Conservation (phyloP, 53 echinoderm and acorn worm genomes). For the Mesocentrotus franciscanus region DNA sequence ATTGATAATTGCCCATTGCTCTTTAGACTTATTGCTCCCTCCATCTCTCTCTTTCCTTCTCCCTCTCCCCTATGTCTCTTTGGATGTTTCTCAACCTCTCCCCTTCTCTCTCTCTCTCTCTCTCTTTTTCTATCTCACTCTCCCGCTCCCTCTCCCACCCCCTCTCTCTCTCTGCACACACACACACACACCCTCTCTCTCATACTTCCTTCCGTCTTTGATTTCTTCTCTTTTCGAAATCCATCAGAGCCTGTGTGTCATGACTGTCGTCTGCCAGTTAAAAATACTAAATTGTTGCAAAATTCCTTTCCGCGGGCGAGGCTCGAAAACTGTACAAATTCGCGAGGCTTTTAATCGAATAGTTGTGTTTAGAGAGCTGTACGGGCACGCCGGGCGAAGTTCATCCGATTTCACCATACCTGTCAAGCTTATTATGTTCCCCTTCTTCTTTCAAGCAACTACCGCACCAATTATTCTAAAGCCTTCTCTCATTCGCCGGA, state of each 20-base stretch:
- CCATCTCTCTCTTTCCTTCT: not conserved
- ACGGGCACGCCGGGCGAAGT: slow-evolving; percentile 58
- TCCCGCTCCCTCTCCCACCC: not conserved
- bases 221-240: not conserved
- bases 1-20: no score
- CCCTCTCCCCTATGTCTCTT: not conserved
- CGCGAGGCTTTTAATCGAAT: slow-evolving; percentile 60
- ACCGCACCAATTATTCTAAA: slow-evolving; percentile 37
- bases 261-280: slow-evolving; percentile 40
- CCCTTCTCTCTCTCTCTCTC: not conserved
- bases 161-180: not conserved
- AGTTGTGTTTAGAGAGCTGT: slow-evolving; percentile 61
- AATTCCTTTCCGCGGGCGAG: slow-evolving; percentile 51
- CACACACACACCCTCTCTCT: no score
- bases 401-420: slow-evolving; percentile 44
- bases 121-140: not conserved
- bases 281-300: slow-evolving; percentile 58
- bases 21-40: no score
- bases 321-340: slow-evolving; percentile 70
- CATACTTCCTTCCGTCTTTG: not conserved
- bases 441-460: not conserved
- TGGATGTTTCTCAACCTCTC: no score
- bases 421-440: slow-evolving; percentile 44
- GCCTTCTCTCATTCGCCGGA: slow-evolving; percentile 15
- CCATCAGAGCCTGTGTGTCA: slow-evolving; percentile 25